phyloP scores from a whole-genome alignment of 2,797 vertebrate genomes.

The Platyrinchus mystaceus region DNA sequence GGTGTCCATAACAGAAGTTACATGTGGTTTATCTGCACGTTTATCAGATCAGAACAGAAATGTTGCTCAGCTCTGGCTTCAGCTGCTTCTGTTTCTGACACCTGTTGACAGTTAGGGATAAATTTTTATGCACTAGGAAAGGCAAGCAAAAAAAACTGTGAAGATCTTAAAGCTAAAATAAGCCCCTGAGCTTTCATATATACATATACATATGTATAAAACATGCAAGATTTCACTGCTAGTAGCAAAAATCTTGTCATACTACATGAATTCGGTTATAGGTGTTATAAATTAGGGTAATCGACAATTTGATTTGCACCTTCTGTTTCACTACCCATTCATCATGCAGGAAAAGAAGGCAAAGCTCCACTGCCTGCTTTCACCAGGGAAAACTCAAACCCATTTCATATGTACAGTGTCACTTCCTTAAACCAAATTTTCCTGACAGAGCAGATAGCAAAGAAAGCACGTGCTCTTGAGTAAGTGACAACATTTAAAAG shows the following conservation, averaged over 20 bases:
- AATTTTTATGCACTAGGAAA: constrained; percentile 20
- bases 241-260: background rate
- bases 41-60: constrained; percentile 52
- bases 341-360: background rate
- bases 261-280: background rate
- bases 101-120: constrained; percentile 52
- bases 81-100: constrained; percentile 50
- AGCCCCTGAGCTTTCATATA: background rate
- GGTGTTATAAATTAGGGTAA: background rate
- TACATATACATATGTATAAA: background rate
- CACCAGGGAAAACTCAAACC: background rate
- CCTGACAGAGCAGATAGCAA: background rate
- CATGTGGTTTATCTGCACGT: constrained; percentile 25
- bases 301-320: background rate
- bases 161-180: background rate
- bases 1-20: background rate
- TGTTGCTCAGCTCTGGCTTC: constrained; percentile 4
- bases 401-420: background rate
- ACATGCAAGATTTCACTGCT: background rate
- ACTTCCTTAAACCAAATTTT: background rate
- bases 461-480: background rate
- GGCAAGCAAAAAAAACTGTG: background rate
- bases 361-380: background rate
- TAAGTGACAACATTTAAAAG: background rate
- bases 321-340: background rate